Evolutionary conservation across 2,113 vertebrate species (phyloP), one percentile per base, ranked within the genome.

Genomic region (Sarotherodon lohbergeri): DNA sequence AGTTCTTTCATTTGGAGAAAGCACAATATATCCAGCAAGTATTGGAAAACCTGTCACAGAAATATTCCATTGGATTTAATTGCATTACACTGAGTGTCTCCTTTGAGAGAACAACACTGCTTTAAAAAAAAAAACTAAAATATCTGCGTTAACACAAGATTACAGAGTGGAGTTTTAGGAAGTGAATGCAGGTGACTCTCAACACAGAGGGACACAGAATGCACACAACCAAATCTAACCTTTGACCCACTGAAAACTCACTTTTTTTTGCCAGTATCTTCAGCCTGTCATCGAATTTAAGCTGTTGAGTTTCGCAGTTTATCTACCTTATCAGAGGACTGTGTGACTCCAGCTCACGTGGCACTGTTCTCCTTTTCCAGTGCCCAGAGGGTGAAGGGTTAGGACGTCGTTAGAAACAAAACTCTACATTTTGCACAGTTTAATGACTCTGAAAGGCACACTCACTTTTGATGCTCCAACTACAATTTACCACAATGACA

Each of bases 321-420:
- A 94, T 94, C 89, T 83, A 80, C 24, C 89, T 90, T 95, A 93
- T 95, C 92, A 95, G 91, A 84, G 78, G 89, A 89, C 89, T 85
- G 8, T 87, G 85, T 84, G 76, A 88, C 56, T 76, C 5, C 29
- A 76, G 24, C 48, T 91, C 56, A 90, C 34, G 10, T 66, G 83
- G 68, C 14, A 10, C 50, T 43, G 50, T 29, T 86, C 71, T 54
- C 16, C 22, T 85, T 55, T 81, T 54, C 17, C 81, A 29, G 4
- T 32, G 68, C 22, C 54, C 68, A 12, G 34, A 3, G 52, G 36
- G 48, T 71, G 48, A 86, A 41, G 7, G 24, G 63, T 36, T 54
- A 43, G 24, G 27, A 85, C 7, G 50, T 11, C 6, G 12, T 57
- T 6, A 19, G 39, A 27, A 54, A 16, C n/a, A 34, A 24, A 81